These are phyloP conservation scores for Eumaeus atala DNA, from an alignment of 1,140 invertebrate species.

Conservation along the genomic window DNA sequence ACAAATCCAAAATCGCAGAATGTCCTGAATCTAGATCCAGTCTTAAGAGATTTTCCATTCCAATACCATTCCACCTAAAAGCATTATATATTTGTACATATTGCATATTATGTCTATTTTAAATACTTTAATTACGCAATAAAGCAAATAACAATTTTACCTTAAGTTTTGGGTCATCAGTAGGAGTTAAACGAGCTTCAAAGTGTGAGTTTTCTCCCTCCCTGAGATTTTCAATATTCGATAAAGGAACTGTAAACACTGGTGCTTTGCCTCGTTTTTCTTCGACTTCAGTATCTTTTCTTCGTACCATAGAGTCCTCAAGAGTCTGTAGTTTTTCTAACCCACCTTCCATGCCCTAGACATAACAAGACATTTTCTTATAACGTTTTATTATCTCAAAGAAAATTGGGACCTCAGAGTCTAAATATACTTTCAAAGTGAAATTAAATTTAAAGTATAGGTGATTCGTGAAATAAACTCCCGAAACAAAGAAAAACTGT, in stretches of 20 bases:
- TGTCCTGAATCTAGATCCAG: conserved; percentile 92
- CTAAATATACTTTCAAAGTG: no score
- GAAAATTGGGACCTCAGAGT: no score
- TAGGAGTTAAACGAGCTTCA: conserved; percentile 93
- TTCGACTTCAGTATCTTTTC: conserved; percentile 79
- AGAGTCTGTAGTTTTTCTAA: conserved; percentile 93
- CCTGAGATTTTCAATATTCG: conserved; percentile 88
- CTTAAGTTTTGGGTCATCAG: conserved; percentile 95
- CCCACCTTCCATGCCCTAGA: conserved; percentile 92
- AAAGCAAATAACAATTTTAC: conserved; percentile 52
- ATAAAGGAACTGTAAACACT: conserved; percentile 91
- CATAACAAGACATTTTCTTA: conserved; percentile 27
- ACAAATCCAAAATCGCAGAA: conserved; percentile 97
- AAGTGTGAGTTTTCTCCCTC: conserved; percentile 96
- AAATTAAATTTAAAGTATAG: no score
- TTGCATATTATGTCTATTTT: neutral
- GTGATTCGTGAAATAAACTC: no score
- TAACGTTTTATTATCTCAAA: neutral
- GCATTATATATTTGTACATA: conserved; percentile 9
- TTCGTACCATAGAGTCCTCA: conserved; percentile 88
- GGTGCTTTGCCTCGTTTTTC: conserved; percentile 88
- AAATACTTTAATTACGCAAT: neutral
- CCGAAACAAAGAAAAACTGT: no score
- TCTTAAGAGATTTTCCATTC: conserved; percentile 92
- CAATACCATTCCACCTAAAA: conserved; percentile 93